phyloP scores from a whole-genome alignment of 37 sponge, comb jelly and placozoan species.

The Chondrosia reniformis region DNA sequence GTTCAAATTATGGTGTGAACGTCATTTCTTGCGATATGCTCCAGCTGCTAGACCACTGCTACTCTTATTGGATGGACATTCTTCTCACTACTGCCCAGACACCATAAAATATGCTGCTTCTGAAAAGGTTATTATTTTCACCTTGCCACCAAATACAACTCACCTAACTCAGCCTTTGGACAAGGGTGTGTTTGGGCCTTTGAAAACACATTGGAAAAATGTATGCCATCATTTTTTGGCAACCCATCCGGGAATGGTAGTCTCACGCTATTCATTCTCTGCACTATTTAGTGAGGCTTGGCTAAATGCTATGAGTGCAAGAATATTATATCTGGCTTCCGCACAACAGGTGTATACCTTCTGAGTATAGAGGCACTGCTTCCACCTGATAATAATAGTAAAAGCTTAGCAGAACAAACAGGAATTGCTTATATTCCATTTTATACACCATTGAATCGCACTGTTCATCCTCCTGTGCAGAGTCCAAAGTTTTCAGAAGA shows the following conservation, averaged over 20 bases:
- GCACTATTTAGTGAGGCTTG: slow-evolving; percentile 40
- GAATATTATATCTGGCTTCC: slow-evolving; percentile 43
- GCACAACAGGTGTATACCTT: slow-evolving; percentile 37
- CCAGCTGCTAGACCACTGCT: slow-evolving; percentile 12
- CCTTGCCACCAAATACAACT: slow-evolving; percentile 27
- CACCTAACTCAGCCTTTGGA: slow-evolving; percentile 26
- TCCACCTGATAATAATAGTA: slow-evolving; percentile 18
- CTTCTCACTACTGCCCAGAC: slow-evolving; percentile 5
- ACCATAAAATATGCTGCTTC: slow-evolving; percentile 10
- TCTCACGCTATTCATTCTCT: slow-evolving; percentile 20
- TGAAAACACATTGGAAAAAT: slow-evolving; percentile 2
- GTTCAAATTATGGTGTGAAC: background rate
- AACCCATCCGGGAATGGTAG: slow-evolving; percentile 14
- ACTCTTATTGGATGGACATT: slow-evolving; percentile 25
- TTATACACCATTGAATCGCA: background rate
- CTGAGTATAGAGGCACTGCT: too few species aligned
- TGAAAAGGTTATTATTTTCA: background rate
- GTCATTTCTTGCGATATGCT: slow-evolving; percentile 25
- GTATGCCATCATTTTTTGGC: slow-evolving; percentile 2
- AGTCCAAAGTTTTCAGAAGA: too few species aligned
- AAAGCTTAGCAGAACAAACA: too few species aligned
- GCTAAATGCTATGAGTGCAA: slow-evolving; percentile 23
- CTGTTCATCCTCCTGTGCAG: too few species aligned
- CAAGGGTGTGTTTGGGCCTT: background rate
- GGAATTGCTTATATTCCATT: slow-evolving; percentile 19